A percentile compares a stretch with the other conserved stretches of the same genome.
These are phyloP conservation scores for Tortricodes alternella DNA, from an alignment of 2,888 invertebrate species.

Conservation along the genomic window DNA sequence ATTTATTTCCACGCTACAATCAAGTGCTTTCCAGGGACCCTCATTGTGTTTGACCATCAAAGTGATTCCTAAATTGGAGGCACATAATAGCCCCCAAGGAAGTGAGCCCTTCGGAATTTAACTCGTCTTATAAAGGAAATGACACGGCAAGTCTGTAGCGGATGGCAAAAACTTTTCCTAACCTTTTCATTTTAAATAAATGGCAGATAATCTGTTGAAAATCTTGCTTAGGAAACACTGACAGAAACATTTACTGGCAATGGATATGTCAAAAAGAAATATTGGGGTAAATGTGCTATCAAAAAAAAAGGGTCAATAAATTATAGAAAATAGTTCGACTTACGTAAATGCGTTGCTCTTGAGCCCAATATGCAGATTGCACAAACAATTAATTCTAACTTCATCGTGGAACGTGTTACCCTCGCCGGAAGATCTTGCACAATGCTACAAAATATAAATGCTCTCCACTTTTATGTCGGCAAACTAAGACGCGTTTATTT, in stretches of 20 bases:
- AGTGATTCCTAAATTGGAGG: conserved; percentile 30
- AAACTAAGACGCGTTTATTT: not conserved
- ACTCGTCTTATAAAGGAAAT: conserved; percentile 20
- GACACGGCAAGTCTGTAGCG: conserved; percentile 7
- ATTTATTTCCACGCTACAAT: conserved; percentile 26
- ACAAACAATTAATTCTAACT: conserved; percentile 26
- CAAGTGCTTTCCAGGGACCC: conserved; percentile 13
- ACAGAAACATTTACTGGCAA: not conserved
- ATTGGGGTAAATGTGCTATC: too few relatives aligned
- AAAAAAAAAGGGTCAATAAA: too few relatives aligned
- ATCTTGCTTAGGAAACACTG: conserved; percentile 2
- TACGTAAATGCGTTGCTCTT: conserved; percentile 27
- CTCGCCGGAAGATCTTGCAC: conserved; percentile 16
- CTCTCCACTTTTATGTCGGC: conserved; percentile 22
- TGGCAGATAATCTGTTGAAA: conserved; percentile 11
- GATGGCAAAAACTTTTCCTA: conserved; percentile 16
- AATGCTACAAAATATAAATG: conserved; percentile 18
- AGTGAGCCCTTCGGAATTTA: conserved; percentile 20
- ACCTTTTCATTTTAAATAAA: conserved; percentile 20
- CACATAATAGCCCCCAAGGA: conserved; percentile 24
- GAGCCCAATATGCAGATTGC: conserved; percentile 21
- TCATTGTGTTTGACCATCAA: conserved; percentile 26
- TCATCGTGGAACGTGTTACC: conserved; percentile 24
- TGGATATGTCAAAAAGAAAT: too few relatives aligned
- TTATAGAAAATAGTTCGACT: conserved; percentile 1